phyloP scores from a whole-genome alignment of 2,113 vertebrate species.

The Elaphurus davidianus region DNA sequence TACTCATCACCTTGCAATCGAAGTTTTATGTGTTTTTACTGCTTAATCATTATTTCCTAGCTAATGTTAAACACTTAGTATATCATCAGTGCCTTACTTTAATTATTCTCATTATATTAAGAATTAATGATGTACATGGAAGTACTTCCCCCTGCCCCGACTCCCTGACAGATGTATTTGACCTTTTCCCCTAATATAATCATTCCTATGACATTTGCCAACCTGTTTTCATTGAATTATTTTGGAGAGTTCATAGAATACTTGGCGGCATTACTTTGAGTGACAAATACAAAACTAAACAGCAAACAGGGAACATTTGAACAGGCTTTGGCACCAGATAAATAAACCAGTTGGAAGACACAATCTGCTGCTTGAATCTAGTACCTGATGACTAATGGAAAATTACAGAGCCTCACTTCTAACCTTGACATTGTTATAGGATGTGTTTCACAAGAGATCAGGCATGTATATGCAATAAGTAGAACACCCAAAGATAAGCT shows the following conservation, averaged over 20 bases:
- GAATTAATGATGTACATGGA: neutral
- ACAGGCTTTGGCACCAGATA: neutral
- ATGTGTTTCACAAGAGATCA: slow-evolving; percentile 37
- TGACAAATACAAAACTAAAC: slow-evolving; percentile 31
- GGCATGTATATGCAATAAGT: neutral
- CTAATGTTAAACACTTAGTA: neutral
- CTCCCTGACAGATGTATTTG: neutral
- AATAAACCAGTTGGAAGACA: slow-evolving; percentile 10
- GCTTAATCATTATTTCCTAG: neutral
- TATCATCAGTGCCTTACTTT: neutral
- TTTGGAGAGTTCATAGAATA: neutral
- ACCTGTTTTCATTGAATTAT: neutral
- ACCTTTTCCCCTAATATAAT: neutral
- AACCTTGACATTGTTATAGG: slow-evolving; percentile 17
- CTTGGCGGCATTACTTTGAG: neutral
- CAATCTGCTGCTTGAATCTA: neutral
- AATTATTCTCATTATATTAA: slow-evolving; percentile 21
- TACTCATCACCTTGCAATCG: neutral
- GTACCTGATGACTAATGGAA: slow-evolving; percentile 10
- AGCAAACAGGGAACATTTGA: slow-evolving; percentile 5
- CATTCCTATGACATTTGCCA: neutral
- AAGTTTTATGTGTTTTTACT: neutral
- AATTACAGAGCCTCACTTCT: slow-evolving; percentile 32
- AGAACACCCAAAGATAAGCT: slow-evolving; percentile 34
- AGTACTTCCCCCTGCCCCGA: neutral